Percentiles rank a stretch among this genome's conserved stretches.
These are phyloP conservation scores for Mus spretus DNA, from an alignment of 2,797 vertebrate genomes.

Conservation along the genomic window DNA sequence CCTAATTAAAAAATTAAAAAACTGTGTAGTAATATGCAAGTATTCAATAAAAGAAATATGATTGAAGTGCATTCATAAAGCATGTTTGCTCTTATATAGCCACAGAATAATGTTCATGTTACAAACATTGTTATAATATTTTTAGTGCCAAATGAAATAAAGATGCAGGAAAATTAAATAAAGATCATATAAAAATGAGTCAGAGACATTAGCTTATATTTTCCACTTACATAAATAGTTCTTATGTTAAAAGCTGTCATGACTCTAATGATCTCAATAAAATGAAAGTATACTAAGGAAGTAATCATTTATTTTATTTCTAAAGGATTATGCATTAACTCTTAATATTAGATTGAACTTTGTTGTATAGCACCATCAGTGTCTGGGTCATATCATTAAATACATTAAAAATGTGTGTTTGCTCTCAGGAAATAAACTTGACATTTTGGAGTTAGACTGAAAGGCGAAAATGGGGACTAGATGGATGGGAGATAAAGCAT, in stretches of 20 bases:
- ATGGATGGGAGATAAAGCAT: slow-evolving; percentile 59
- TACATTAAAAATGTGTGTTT: slow-evolving; percentile 43
- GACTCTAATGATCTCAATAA: not conserved
- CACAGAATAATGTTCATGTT: not conserved
- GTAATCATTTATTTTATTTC: not conserved
- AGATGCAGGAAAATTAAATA: not conserved
- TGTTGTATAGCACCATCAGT: not conserved
- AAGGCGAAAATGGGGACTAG: slow-evolving; percentile 58
- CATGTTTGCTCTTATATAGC: not conserved
- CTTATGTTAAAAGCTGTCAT: not conserved
- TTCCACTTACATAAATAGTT: slow-evolving; percentile 15
- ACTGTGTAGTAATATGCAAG: not conserved
- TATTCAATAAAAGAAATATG: not conserved
- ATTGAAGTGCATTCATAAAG: not conserved
- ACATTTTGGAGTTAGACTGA: slow-evolving; percentile 52
- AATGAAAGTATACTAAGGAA: slow-evolving; percentile 42
- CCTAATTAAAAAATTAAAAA: too few species aligned
- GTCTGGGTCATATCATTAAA: not conserved
- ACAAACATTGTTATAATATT: not conserved
- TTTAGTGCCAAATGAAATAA: not conserved
- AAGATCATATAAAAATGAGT: not conserved
- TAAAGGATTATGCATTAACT: not conserved
- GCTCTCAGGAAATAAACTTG: slow-evolving; percentile 28
- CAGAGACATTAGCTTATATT: not conserved
- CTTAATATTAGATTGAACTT: not conserved